phyloP scores from a whole-genome alignment of 2,888 invertebrate genomes.

The Entomobrya multifasciata region DNA sequence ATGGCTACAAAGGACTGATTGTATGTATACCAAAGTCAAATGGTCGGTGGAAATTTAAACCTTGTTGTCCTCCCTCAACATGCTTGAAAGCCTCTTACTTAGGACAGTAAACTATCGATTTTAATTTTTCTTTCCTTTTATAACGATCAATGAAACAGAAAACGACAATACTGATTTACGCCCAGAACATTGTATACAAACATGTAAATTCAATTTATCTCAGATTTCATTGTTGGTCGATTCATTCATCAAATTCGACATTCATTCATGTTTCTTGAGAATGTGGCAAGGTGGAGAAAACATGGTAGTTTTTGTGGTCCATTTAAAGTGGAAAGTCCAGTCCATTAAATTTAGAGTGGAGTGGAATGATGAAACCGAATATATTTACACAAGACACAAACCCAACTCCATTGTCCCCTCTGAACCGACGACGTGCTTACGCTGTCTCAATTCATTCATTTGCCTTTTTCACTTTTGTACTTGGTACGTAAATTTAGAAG shows the following conservation, averaged over 20 bases:
- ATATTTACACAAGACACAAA: neutral
- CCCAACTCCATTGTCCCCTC: neutral
- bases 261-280: slow-evolving; percentile 43
- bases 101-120: slow-evolving; percentile 7
- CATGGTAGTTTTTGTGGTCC: slow-evolving; percentile 5
- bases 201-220: slow-evolving; percentile 24
- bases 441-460: too few species aligned
- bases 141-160: neutral
- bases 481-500: too few species aligned
- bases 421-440: too few species aligned
- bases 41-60: too few species aligned
- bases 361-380: neutral
- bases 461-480: too few species aligned
- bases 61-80: slow-evolving; percentile 51
- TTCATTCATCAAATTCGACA: slow-evolving; percentile 46
- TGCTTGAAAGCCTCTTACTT: neutral
- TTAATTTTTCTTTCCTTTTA: slow-evolving; percentile 38
- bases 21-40: neutral
- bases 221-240: neutral
- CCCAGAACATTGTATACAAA: too few species aligned
- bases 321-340: slow-evolving; percentile 56
- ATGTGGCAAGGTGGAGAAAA: neutral
- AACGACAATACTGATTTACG: slow-evolving; percentile 35
- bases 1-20: neutral
- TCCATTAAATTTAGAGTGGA: slow-evolving; percentile 28